Percentiles rank a stretch among this genome's conserved stretches.
Conservation (phyloP, 1,140 invertebrate species). For the Scaptodrosophila lebanonensis region DNA sequence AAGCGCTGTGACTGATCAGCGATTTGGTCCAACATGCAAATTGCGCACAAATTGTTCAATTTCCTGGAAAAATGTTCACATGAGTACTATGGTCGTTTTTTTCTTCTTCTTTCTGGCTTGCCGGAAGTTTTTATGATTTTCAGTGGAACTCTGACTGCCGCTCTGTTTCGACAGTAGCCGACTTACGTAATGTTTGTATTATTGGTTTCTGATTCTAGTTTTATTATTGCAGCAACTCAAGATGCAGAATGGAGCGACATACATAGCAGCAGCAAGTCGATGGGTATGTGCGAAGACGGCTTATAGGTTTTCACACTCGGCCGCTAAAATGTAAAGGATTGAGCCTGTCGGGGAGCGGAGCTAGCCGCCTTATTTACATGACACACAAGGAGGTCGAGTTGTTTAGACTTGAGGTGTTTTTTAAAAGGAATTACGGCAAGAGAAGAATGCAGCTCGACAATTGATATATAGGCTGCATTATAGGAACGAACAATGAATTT, state of each 20-base stretch:
- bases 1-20: constrained; percentile 10
- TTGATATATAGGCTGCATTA: too few species aligned
- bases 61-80: constrained; percentile 54
- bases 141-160: constrained; percentile 35
- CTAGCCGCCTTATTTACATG: constrained; percentile 38
- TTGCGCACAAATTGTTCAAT: constrained; percentile 67
- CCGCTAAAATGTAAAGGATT: constrained; percentile 58
- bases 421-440: too few species aligned
- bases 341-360: too few species aligned
- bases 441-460: too few species aligned
- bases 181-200: constrained; percentile 65
- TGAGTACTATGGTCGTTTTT: constrained; percentile 10
- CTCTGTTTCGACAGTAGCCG: constrained; percentile 47
- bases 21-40: constrained; percentile 52
- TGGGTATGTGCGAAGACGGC: constrained; percentile 21
- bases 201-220: constrained; percentile 59
- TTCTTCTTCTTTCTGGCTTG: constrained; percentile 3
- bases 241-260: constrained; percentile 1
- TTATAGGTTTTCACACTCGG: constrained; percentile 68
- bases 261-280: constrained; percentile 16
- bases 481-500: too few species aligned
- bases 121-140: constrained; percentile 67
- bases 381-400: constrained; percentile 21
- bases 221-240: constrained; percentile 38
- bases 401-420: constrained; percentile 41